A percentile compares a stretch with the other conserved stretches of the same genome.
Conservation (phyloP, 2,888 invertebrate genomes). For the Microplitis manilae region DNA sequence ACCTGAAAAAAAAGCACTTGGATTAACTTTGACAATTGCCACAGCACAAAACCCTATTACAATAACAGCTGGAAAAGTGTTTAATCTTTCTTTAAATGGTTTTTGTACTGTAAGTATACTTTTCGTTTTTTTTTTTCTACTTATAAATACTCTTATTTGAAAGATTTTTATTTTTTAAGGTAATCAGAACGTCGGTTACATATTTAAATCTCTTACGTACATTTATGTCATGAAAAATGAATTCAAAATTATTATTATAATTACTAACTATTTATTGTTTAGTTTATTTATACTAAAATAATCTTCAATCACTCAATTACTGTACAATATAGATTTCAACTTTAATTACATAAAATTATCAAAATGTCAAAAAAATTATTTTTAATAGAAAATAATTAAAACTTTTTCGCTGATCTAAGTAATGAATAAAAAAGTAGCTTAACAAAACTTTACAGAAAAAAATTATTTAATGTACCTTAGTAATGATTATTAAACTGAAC, state of each 20-base stretch:
- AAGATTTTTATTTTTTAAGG: neutral
- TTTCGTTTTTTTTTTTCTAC: neutral
- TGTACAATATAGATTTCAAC: neutral
- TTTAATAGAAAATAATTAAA: neutral
- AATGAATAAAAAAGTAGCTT: neutral
- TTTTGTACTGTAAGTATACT: conserved; percentile 57
- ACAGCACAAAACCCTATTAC: conserved; percentile 52
- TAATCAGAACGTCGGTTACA: neutral
- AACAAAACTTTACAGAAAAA: neutral
- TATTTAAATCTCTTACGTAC: conserved; percentile 14
- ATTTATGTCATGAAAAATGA: conserved; percentile 42
- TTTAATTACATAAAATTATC: too few species aligned
- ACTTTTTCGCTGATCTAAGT: neutral
- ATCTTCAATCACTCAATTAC: too few species aligned
- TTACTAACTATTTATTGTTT: too few species aligned
- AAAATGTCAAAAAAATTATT: neutral
- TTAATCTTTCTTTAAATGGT: conserved; percentile 55
- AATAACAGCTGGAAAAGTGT: conserved; percentile 58
- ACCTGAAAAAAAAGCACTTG: conserved; percentile 46
- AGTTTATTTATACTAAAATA: too few species aligned
- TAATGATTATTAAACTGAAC: neutral
- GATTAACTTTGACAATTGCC: conserved; percentile 53
- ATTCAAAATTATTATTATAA: neutral
- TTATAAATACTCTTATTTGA: neutral
- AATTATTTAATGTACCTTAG: neutral